phyloP scores from a whole-genome alignment of 2,797 vertebrate genomes.

The Melopsittacus undulatus region DNA sequence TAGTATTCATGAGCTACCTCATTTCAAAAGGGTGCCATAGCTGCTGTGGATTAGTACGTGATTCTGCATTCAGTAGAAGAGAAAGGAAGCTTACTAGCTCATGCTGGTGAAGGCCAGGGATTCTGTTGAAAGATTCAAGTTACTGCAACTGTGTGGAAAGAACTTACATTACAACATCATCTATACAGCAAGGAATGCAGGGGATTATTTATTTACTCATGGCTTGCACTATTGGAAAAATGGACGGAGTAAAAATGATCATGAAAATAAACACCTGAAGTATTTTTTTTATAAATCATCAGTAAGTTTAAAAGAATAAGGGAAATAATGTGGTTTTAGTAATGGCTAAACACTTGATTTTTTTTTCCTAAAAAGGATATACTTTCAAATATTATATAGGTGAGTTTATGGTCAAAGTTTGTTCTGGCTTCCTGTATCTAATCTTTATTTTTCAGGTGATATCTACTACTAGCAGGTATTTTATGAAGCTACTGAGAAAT shows the following conservation, averaged over 20 bases:
- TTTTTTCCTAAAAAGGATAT: slow-evolving; percentile 12
- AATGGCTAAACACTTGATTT: background rate
- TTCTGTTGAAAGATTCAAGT: background rate
- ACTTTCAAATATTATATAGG: slow-evolving; percentile 18
- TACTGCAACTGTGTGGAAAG: background rate
- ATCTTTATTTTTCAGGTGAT: background rate
- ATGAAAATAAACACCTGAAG: background rate
- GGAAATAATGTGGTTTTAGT: slow-evolving; percentile 7
- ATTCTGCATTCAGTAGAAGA: slow-evolving; percentile 30
- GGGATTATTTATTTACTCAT: background rate
- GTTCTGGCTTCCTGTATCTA: background rate
- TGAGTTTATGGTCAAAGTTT: slow-evolving; percentile 39
- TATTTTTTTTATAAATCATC: background rate
- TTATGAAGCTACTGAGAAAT: background rate
- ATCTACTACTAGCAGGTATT: background rate
- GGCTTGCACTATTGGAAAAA: background rate
- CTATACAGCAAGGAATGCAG: background rate
- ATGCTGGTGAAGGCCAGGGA: background rate
- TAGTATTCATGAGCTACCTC: slow-evolving; percentile 63
- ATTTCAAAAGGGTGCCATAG: slow-evolving; percentile 15
- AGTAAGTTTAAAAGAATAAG: background rate
- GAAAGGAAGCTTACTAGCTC: background rate
- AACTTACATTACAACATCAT: background rate
- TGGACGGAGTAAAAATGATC: background rate
- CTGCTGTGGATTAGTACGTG: background rate